Evolutionary conservation across 2,797 vertebrate genomes (phyloP), one percentile per base, ranked within the genome.

Genomic region (Setipinna tenuifilis): DNA sequence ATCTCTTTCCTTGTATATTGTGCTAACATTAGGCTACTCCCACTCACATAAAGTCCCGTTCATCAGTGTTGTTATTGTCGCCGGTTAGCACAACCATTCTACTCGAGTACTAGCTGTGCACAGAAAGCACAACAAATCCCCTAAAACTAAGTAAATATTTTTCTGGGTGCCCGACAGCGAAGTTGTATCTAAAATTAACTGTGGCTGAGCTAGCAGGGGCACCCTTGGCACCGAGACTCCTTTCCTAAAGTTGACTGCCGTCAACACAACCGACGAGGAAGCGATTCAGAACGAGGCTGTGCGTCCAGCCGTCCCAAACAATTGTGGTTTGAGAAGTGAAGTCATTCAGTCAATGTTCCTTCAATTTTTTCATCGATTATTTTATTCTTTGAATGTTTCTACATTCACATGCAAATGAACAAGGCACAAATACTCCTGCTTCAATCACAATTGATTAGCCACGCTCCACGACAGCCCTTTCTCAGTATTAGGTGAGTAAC

Each of bases 41-140:
- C 41, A 96, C 96, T 96, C 90, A 96, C 96, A 96, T 95, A 89
- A 94, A 93, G 91, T 95, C 96, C 92, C 93, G 94, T 17, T 95
- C 95, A 85, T 96, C 95, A 83, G 92, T 90, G 90, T 78, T 78
- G 71, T 21, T 86, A 85, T 80, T 86, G 87, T 87, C 88, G 83
- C 91, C 91, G 86, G 94, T 94, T 91, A 96, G 89, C 92, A 96
- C 94, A 88, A 96, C 95, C 96, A 96, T 96, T 57, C 93, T 95
- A 91, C 35, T 46, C 58, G 78, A 19, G 2, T 35, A 75, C 68
- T 19, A 71, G 31, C 16, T 78, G 31, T 41, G 16, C 6, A 41
- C 31, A 41, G 17, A 75, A 28, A 48, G 21, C 71, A 1, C 17
- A 46, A 5, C 12, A 11, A 44, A 0, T 5, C 17, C 31, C 31